Conservation (phyloP, 37 sponge, comb jelly and placozoan genomes). For the Eunapius fragilis region DNA sequence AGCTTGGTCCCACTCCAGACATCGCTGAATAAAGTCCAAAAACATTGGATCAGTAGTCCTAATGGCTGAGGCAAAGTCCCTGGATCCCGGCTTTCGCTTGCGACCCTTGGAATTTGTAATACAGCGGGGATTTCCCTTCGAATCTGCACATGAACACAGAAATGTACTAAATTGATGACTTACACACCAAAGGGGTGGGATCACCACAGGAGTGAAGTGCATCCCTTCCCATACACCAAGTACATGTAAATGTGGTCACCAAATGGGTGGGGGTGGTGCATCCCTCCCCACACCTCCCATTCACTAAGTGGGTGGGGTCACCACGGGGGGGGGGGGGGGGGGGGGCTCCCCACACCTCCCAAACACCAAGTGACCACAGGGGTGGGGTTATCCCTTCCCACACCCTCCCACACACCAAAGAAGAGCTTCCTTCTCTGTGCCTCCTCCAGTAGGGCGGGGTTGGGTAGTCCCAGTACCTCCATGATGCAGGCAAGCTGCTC, state of each 20-base stretch:
- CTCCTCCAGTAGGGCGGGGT: conserved; percentile 60
- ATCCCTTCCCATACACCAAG: no score
- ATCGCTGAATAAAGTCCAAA: conserved; percentile 85
- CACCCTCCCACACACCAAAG: conserved; percentile 60
- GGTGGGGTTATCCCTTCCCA: no score
- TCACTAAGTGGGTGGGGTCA: no score
- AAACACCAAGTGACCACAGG: no score
- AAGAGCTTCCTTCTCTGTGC: conserved; percentile 88
- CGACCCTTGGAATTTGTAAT: conserved; percentile 82
- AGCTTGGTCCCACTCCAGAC: conserved; percentile 80
- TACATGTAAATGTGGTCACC: no score
- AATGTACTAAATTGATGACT: background rate
- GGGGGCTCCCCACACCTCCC: no score
- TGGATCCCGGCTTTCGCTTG: conserved; percentile 69
- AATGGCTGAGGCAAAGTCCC: conserved; percentile 61
- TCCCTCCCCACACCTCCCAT: no score
- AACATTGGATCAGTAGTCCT: conserved; percentile 77
- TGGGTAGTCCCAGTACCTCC: conserved; percentile 79
- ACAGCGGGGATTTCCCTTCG: conserved; percentile 80
- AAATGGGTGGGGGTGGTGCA: background rate
- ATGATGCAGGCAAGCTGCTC: conserved; percentile 92
- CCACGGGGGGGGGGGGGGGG: no score
- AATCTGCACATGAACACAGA: conserved; percentile 40
- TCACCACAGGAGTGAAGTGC: no score
- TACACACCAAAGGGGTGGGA: no score